Evolutionary conservation across 2,797 vertebrate genomes (phyloP).

Genomic region (Sebastes oblongus): DNA sequence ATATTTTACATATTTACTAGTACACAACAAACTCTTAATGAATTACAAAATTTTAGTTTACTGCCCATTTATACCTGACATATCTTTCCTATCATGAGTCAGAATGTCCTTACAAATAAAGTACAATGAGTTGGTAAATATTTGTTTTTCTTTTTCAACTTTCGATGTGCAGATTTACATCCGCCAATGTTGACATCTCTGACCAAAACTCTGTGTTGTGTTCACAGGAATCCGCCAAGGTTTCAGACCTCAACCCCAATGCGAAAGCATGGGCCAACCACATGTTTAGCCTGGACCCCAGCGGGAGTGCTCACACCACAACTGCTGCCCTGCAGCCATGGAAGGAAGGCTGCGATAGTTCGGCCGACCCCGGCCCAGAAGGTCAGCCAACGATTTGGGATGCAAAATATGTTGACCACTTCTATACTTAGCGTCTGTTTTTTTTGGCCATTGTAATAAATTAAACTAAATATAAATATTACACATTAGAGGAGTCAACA

Average conservation of each 20-base stretch:
- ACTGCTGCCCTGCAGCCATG: slow-evolving; percentile 88
- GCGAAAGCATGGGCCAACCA: slow-evolving; percentile 99
- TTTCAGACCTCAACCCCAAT: slow-evolving; percentile 99
- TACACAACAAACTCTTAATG: background rate
- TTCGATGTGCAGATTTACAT: background rate
- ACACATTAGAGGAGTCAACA: background rate
- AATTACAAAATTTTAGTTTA: background rate
- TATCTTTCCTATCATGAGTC: background rate
- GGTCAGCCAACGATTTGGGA: slow-evolving; percentile 44
- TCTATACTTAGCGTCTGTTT: background rate
- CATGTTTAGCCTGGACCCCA: slow-evolving; percentile 91
- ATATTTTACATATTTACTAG: background rate
- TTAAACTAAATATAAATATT: background rate
- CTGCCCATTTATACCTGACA: too few relatives aligned
- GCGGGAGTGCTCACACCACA: slow-evolving; percentile 83
- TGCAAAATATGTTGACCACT: background rate
- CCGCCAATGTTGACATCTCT: background rate
- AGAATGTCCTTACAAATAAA: background rate
- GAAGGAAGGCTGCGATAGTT: slow-evolving; percentile 87
- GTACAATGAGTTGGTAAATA: background rate
- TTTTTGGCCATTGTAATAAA: background rate
- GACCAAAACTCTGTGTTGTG: slow-evolving; percentile 13
- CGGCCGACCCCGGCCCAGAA: slow-evolving; percentile 79
- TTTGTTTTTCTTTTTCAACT: background rate
- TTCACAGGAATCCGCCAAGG: slow-evolving; percentile 92